Evolutionary conservation across 2,797 vertebrate genomes (phyloP), one percentile per base, ranked within the genome.

Genomic region (Oryzias dopingdopingensis): DNA sequence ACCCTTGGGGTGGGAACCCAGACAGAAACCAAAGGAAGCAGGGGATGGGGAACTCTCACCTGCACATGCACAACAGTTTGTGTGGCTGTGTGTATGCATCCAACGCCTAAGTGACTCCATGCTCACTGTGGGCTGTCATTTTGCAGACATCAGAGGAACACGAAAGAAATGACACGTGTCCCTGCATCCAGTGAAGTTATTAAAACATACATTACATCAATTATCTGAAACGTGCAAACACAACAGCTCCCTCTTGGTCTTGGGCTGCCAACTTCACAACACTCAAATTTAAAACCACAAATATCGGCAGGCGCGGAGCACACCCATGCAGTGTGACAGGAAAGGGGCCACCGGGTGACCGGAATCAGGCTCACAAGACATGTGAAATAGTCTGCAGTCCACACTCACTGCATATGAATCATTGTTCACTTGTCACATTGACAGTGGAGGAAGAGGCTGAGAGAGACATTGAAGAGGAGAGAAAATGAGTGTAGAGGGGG

Each of bases 101-200:
- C 48, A 77, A 78, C 75, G 53, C 63, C 63, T 49, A 55, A 67
- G 59, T 62, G 68, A 80, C 87, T 86, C 78, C 72, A 78, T 67
- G 85, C 91, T 91, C 90, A 91, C 74, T 84, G 86, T 83, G 77
- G 80, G 86, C 87, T 85, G 88, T 86, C 87, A 87, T 85, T 12
- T 86, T 88, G 81, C 83, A 87, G 84, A 84, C 77, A 77, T 91
- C 87, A 88, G 79, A 84, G 87, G 89, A 66, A 86, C 90, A 90
- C 90, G 85, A 75, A 85, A 83, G 79, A 89, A 91, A 92, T 89
- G 91, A 92, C 90, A 89, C 80, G 86, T 85, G 80, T 91, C 86
- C 85, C 73, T 90, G 84, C 72, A 83, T 83, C 90, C 85, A 83
- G 83, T 76, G 77, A 65, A 85, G 84, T 91, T 89, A 88, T 92